phyloP scores from a whole-genome alignment of 2,113 vertebrate genomes.

The Seriola dumerili region DNA sequence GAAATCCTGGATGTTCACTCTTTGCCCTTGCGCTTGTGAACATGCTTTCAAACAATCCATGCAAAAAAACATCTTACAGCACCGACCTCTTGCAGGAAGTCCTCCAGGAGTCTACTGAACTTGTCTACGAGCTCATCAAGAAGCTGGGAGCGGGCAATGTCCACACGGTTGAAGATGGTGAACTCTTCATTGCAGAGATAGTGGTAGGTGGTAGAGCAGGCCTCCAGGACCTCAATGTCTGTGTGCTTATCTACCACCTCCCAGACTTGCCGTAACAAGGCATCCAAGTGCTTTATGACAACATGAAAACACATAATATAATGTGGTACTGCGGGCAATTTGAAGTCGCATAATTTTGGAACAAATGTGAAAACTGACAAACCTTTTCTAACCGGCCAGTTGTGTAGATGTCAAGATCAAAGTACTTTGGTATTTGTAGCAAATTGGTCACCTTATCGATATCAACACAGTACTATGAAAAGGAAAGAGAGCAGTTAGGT shows the following conservation, averaged over 20 bases:
- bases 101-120: slow-evolving; percentile 94
- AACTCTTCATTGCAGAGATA: slow-evolving; percentile 97
- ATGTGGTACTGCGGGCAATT: neutral
- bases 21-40: accelerated
- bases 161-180: slow-evolving; percentile 96
- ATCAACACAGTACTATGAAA: slow-evolving; percentile 92
- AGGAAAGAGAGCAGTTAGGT: neutral
- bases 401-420: slow-evolving; percentile 98
- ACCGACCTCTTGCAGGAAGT: slow-evolving; percentile 94
- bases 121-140: slow-evolving; percentile 96
- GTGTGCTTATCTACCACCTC: slow-evolving; percentile 98
- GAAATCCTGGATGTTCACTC: neutral
- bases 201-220: slow-evolving; percentile 96
- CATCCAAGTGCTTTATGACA: slow-evolving; percentile 92
- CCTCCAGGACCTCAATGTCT: slow-evolving; percentile 95
- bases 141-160: slow-evolving; percentile 95
- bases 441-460: slow-evolving; percentile 97
- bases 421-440: slow-evolving; percentile 94
- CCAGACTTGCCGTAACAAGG: slow-evolving; percentile 94
- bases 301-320: slow-evolving; percentile 1
- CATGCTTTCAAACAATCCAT: neutral
- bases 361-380: slow-evolving; percentile 28
- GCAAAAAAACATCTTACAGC: slow-evolving; percentile 6
- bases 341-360: neutral
- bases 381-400: slow-evolving; percentile 98